phyloP scores from a whole-genome alignment of 2,888 invertebrate species.

The Dicycla oo region DNA sequence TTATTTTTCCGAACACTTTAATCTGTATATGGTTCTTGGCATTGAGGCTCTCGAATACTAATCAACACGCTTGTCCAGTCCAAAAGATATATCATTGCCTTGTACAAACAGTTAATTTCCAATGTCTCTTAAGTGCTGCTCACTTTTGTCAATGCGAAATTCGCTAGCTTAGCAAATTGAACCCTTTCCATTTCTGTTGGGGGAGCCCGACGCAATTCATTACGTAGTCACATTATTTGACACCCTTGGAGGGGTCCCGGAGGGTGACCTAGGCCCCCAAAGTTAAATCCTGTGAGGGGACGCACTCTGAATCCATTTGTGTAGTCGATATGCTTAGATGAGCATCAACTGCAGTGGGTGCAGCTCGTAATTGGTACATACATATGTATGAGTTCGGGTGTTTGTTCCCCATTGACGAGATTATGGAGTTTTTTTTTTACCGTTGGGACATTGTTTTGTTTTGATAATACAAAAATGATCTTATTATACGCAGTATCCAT shows the following conservation, averaged over 20 bases:
- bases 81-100: constrained; percentile 28
- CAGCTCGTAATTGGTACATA: constrained; percentile 58
- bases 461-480: constrained; percentile 9
- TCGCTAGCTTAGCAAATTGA: constrained; percentile 42
- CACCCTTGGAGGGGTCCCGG: constrained; percentile 71
- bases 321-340: constrained; percentile 70
- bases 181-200: constrained; percentile 46
- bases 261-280: constrained; percentile 78
- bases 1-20: constrained; percentile 32
- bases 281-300: constrained; percentile 71
- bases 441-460: constrained; percentile 2
- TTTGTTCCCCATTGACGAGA: constrained; percentile 27
- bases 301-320: constrained; percentile 68
- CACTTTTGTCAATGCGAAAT: constrained; percentile 22
- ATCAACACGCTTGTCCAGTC: constrained; percentile 43
- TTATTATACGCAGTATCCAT: not conserved
- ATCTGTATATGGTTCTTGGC: constrained; percentile 23
- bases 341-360: constrained; percentile 65
- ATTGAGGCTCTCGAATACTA: constrained; percentile 31
- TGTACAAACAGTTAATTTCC: constrained; percentile 13
- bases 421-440: constrained; percentile 14
- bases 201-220: constrained; percentile 57
- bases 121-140: constrained; percentile 30
- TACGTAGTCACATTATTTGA: constrained; percentile 55
- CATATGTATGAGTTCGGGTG: constrained; percentile 35